A percentile compares a stretch with the other conserved stretches of the same genome.
Conservation (phyloP, 2,797 vertebrate genomes). For the Cryptoprocta ferox region DNA sequence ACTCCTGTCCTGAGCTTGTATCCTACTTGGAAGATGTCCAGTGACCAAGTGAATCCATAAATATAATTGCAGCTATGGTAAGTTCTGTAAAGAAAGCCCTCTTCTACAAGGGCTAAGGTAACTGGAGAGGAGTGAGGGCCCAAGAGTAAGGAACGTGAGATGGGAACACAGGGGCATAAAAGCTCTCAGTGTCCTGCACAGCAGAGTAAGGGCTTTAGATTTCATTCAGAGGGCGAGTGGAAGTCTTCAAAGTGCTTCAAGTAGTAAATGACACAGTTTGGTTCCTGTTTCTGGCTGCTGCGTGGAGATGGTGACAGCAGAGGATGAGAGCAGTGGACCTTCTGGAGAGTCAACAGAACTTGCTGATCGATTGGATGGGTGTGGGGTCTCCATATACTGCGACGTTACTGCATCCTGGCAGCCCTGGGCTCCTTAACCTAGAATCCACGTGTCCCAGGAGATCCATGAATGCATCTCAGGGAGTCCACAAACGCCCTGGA, state of each 20-base stretch:
- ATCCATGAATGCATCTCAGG: background rate
- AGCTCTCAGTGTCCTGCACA: background rate
- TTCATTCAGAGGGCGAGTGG: background rate
- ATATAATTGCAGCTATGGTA: conserved; percentile 6
- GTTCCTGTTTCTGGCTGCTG: background rate
- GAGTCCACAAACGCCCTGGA: background rate
- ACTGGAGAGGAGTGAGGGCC: background rate
- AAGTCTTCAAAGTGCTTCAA: background rate
- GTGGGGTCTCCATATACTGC: background rate
- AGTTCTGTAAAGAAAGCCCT: conserved; percentile 3
- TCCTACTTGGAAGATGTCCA: background rate
- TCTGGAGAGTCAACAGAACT: background rate
- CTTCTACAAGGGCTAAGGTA: background rate
- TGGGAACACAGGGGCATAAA: background rate
- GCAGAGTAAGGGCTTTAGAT: background rate
- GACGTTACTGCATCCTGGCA: background rate
- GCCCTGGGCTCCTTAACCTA: background rate
- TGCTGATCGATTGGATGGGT: background rate
- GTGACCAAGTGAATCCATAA: conserved; percentile 12
- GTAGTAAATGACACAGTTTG: background rate
- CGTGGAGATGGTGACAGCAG: background rate
- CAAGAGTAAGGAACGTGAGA: background rate
- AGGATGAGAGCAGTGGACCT: background rate
- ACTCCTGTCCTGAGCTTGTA: background rate
- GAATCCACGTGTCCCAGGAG: background rate